Conservation (phyloP, 2,888 invertebrate genomes). For the Nowickia ferox region DNA sequence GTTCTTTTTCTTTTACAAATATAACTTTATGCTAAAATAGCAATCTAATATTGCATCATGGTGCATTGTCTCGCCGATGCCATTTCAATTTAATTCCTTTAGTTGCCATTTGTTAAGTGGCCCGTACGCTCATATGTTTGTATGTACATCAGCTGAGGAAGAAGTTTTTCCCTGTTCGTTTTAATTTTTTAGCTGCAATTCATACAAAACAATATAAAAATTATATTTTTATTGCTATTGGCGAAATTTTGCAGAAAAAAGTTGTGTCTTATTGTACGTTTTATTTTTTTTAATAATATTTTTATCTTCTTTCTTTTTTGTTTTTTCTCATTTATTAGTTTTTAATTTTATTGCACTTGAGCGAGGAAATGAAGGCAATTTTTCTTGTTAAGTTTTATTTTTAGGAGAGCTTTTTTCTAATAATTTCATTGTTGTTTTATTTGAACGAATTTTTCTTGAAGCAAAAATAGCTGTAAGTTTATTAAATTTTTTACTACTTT, state of each 20-base stretch:
- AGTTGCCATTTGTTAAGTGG: slow-evolving; percentile 45
- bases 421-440: neutral
- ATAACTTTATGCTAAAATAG: slow-evolving; percentile 48
- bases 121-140: neutral
- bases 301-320: neutral
- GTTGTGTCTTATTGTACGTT: neutral
- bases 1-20: neutral
- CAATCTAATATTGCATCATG: slow-evolving; percentile 55
- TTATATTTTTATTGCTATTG: slow-evolving; percentile 42
- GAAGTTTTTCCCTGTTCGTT: slow-evolving; percentile 14
- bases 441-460: neutral
- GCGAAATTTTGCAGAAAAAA: slow-evolving; percentile 31
- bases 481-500: too few species aligned
- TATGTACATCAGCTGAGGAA: slow-evolving; percentile 19
- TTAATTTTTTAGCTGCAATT: slow-evolving; percentile 47
- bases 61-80: slow-evolving; percentile 21
- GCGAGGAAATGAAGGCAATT: neutral
- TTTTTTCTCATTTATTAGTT: slow-evolving; percentile 60
- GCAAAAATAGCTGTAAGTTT: neutral
- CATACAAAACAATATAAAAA: slow-evolving; percentile 32
- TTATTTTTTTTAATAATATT: neutral
- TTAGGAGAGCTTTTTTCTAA: neutral
- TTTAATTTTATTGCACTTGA: slow-evolving; percentile 61
- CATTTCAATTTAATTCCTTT: slow-evolving; percentile 27
- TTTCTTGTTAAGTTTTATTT: slow-evolving; percentile 5